Evolutionary conservation across 2,888 invertebrate species (phyloP).

Genomic region (Vesta saturnalis): DNA sequence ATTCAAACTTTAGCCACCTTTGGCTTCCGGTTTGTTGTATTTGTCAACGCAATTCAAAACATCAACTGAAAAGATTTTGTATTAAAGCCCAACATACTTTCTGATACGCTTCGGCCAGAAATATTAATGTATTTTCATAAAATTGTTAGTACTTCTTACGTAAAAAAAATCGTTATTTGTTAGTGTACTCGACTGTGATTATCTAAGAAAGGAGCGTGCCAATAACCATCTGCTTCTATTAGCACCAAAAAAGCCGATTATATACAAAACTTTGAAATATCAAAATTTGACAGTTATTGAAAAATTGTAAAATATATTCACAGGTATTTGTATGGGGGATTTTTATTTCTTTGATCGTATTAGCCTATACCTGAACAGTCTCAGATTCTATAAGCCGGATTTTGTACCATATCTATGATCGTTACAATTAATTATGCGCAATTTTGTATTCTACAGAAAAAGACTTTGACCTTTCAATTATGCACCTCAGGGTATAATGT

Average conservation of each 20-base stretch:
- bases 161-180: conserved; percentile 7
- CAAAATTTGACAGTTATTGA: conserved; percentile 34
- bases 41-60: conserved; percentile 36
- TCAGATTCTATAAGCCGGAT: too few relatives aligned
- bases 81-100: too few relatives aligned
- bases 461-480: conserved; percentile 7
- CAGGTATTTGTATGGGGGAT: conserved; percentile 13
- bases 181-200: conserved; percentile 4
- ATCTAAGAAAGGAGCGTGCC: conserved; percentile 21
- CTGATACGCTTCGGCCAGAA: too few relatives aligned
- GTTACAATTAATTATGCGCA: too few relatives aligned
- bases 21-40: conserved; percentile 48
- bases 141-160: not conserved
- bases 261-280: conserved; percentile 25
- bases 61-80: conserved; percentile 23
- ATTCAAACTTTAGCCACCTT: conserved; percentile 49
- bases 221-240: conserved; percentile 14
- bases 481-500: conserved; percentile 12
- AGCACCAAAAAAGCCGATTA: conserved; percentile 19
- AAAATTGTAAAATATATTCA: conserved; percentile 32
- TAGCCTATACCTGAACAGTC: conserved; percentile 27
- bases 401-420: too few relatives aligned
- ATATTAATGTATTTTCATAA: not conserved
- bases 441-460: too few relatives aligned
- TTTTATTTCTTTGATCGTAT: conserved; percentile 17